Conservation (phyloP, 2,888 invertebrate species). For the Aporophyla nigra region DNA sequence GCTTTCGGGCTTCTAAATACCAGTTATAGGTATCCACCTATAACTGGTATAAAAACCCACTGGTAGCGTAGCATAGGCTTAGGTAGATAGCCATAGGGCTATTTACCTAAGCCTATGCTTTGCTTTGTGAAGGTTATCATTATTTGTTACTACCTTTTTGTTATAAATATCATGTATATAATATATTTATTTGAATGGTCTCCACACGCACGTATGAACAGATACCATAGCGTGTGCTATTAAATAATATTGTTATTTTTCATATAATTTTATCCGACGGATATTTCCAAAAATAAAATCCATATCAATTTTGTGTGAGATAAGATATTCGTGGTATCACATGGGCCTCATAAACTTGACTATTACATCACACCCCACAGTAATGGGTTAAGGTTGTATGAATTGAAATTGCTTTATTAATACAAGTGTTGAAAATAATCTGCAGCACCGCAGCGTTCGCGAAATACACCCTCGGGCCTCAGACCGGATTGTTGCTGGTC, state of each 20-base stretch:
- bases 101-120: too few relatives aligned
- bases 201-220: background rate
- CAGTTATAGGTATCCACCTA: background rate
- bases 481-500: conserved; percentile 47
- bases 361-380: conserved; percentile 69
- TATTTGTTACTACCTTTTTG: too few relatives aligned
- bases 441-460: conserved; percentile 55
- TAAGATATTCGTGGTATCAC: conserved; percentile 63
- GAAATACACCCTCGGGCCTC: conserved; percentile 55
- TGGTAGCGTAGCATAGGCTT: too few relatives aligned
- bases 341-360: conserved; percentile 68
- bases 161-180: too few relatives aligned
- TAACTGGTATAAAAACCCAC: too few relatives aligned
- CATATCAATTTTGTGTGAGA: conserved; percentile 68
- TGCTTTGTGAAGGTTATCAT: background rate
- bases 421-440: conserved; percentile 69
- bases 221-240: background rate
- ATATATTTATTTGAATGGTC: too few relatives aligned
- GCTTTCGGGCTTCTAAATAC: background rate
- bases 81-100: too few relatives aligned
- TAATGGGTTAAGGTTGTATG: conserved; percentile 74
- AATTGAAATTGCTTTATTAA: conserved; percentile 78
- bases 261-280: conserved; percentile 40
- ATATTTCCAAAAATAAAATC: conserved; percentile 70
- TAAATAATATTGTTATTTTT: background rate